These are phyloP conservation scores for Strix uralensis DNA, from an alignment of 2,113 vertebrate genomes.

Conservation along the genomic window DNA sequence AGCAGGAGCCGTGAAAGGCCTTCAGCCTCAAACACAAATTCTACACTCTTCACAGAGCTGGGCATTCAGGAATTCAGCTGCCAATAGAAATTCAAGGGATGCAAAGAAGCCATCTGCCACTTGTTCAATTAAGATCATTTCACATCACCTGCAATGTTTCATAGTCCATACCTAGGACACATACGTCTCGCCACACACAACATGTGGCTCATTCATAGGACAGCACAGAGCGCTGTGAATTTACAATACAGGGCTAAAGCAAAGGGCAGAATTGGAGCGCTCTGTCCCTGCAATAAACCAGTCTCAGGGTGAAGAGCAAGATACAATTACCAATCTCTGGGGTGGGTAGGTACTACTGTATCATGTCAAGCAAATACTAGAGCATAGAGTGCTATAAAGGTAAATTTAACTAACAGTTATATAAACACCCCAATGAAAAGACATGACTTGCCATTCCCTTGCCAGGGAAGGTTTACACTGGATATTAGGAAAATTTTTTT, in stretches of 20 bases:
- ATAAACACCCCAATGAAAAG: neutral
- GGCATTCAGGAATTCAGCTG: conserved; percentile 9
- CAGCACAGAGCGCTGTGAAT: neutral
- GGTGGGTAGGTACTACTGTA: neutral
- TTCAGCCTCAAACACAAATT: neutral
- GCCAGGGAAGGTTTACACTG: no score
- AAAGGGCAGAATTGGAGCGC: neutral
- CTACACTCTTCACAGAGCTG: neutral
- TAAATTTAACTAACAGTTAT: neutral
- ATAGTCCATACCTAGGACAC: neutral
- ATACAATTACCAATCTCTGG: neutral
- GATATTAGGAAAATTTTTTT: no score
- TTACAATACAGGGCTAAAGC: neutral
- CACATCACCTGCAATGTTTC: neutral
- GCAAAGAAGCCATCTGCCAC: neutral
- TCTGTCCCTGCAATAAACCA: neutral
- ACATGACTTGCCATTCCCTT: no score
- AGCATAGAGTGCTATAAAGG: neutral
- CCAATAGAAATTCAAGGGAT: neutral
- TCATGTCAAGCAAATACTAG: neutral
- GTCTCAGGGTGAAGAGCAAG: neutral
- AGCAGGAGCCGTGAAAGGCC: neutral
- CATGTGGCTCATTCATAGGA: rapidly evolving
- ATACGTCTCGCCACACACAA: rapidly evolving
- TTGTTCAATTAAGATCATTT: neutral